Conservation (phyloP, 2,113 vertebrate genomes). For the Upupa epops region DNA sequence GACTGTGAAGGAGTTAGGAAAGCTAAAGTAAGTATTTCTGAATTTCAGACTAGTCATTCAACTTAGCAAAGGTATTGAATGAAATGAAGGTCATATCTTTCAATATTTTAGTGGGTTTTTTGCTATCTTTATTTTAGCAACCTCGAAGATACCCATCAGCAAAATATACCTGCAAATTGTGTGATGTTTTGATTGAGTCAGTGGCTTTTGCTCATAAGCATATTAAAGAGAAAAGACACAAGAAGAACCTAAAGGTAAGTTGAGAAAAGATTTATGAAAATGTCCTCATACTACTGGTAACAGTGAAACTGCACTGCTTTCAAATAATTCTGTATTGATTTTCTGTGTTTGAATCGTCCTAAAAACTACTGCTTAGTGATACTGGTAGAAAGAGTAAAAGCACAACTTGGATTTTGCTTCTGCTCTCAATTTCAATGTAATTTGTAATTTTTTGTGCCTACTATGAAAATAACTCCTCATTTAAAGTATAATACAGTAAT, state of each 20-base stretch:
- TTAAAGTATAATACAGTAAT: not conserved
- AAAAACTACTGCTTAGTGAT: not conserved
- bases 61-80: not conserved
- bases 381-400: not conserved
- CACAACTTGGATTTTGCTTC: not conserved
- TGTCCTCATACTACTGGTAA: not conserved
- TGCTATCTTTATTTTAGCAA: constrained; percentile 75
- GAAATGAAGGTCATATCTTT: not conserved
- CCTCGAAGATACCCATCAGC: constrained; percentile 81
- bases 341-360: not conserved
- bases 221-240: constrained; percentile 91
- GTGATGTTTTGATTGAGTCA: constrained; percentile 86
- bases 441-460: not conserved
- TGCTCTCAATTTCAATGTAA: not conserved
- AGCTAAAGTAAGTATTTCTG: not conserved
- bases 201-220: constrained; percentile 86
- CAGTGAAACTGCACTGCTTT: not conserved
- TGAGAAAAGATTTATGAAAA: not conserved
- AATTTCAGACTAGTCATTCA: not conserved
- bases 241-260: constrained; percentile 85
- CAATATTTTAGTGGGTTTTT: not conserved
- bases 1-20: not conserved
- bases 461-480: not conserved
- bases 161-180: constrained; percentile 84
- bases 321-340: not conserved